Percentiles rank a stretch among this genome's conserved stretches.
phyloP scores from a whole-genome alignment of 2,888 invertebrate genomes.

The Parnassius glacialis region DNA sequence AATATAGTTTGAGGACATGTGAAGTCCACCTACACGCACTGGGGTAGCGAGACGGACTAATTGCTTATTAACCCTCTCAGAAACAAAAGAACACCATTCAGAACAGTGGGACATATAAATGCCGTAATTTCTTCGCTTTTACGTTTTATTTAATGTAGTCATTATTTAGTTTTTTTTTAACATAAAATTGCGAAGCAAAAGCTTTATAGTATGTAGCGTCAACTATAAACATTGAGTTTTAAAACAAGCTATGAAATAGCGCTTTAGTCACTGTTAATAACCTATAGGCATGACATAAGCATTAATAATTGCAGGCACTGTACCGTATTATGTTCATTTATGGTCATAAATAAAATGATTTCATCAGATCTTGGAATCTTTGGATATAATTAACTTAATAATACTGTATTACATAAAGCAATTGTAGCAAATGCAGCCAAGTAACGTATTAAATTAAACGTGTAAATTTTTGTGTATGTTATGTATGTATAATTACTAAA shows the following conservation, averaged over 20 bases:
- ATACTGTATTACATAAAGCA: conserved; percentile 25
- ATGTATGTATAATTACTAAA: no score
- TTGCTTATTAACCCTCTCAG: no score
- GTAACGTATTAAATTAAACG: conserved; percentile 10
- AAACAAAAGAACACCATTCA: no score
- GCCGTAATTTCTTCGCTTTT: no score
- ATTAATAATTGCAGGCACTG: conserved; percentile 27
- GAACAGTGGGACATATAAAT: no score
- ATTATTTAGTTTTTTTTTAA: no score
- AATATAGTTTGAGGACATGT: no score
- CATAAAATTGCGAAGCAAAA: no score
- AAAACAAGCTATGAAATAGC: not conserved
- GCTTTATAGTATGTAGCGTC: no score
- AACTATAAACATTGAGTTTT: not conserved
- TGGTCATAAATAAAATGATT: conserved; percentile 32
- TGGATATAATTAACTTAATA: conserved; percentile 32
- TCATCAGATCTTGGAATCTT: conserved; percentile 31
- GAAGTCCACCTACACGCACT: no score
- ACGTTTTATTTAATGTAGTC: no score
- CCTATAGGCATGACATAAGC: conserved; percentile 18
- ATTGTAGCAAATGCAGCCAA: conserved; percentile 23
- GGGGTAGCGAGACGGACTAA: no score
- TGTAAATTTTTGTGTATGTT: not conserved
- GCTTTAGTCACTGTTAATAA: not conserved
- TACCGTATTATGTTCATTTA: conserved; percentile 24